Evolutionary conservation across 2,888 invertebrate species (phyloP), one percentile per base, ranked within the genome.

Genomic region (Diogma glabrata): DNA sequence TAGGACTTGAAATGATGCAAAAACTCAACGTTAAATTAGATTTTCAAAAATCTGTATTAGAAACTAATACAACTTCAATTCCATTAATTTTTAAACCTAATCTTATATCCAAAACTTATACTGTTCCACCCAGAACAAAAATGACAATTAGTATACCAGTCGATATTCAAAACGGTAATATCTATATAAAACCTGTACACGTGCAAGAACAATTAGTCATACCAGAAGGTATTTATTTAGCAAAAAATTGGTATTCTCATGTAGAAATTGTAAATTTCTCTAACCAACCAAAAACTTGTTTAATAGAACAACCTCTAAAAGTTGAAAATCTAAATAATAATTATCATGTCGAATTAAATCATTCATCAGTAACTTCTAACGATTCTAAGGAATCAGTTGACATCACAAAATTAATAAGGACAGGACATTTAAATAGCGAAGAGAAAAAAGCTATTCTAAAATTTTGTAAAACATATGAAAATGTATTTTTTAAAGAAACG

Each of bases 341-440:
- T 33, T 33, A 14, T 33, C 6, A 33, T 33, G n/a, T 3, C 6
- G n/a, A n/a, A n/a, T n/a, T n/a, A n/a, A n/a, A n/a, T n/a, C n/a
- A n/a, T n/a, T n/a, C n/a, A n/a, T n/a, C n/a, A n/a, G n/a, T n/a
- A n/a, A 16, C n/a, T 6, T 12, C 33, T 33, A 33, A 33, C 16
- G 6, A 33, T 33, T 6, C n/a, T 14, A 33, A 33, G 2, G 14
- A 2, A 7, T 14, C n/a, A n/a, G 14, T 14, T 3, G 33, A 33
- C 16, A 33, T 33, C 30, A 23, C 9, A 3, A 14, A 50, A 2
- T 36, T 40, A 6, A 14, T 51, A 4, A n/a, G 52, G 22, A 17
- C 17, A 2, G 50, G 50, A 28, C 57, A 54, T 26, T 24, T 57
- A 5, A 57, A 57, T 50, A 7, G 16, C 14, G 56, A 58, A 54